Conservation (phyloP, 64 coral and sea anemone species). For the Montipora cactus region DNA sequence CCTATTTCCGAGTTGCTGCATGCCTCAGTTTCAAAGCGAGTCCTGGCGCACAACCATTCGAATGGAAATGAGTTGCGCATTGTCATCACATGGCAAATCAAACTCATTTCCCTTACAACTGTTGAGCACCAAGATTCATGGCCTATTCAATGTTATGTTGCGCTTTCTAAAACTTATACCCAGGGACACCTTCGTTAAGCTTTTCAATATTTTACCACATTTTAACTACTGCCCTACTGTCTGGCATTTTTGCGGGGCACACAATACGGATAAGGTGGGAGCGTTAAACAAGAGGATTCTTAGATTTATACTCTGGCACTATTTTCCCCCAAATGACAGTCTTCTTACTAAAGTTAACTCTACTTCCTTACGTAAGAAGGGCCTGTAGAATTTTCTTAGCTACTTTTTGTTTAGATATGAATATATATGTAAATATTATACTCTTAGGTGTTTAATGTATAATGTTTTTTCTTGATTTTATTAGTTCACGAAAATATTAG, state of each 20-base stretch:
- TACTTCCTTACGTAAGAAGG: neutral
- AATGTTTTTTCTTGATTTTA: too few relatives aligned
- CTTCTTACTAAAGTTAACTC: neutral
- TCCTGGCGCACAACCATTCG: too few relatives aligned
- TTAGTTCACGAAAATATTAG: too few relatives aligned
- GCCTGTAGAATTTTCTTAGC: neutral
- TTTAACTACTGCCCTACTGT: conserved; percentile 47
- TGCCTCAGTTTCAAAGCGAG: too few relatives aligned
- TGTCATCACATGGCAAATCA: too few relatives aligned
- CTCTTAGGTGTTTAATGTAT: neutral
- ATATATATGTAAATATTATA: conserved; percentile 27
- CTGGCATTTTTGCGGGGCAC: conserved; percentile 8
- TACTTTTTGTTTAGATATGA: neutral
- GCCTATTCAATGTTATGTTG: conserved; percentile 19
- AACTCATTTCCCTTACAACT: too few relatives aligned
- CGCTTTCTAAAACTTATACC: conserved; percentile 28
- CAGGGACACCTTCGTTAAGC: conserved; percentile 16
- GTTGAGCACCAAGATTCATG: too few relatives aligned
- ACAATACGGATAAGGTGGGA: conserved; percentile 22
- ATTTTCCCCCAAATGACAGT: neutral
- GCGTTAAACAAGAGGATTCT: conserved; percentile 36
- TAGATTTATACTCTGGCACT: neutral
- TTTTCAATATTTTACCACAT: conserved; percentile 51
- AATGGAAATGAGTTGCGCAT: too few relatives aligned
- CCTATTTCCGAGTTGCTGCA: too few relatives aligned